A percentile compares a stretch with the other conserved stretches of the same genome.
phyloP scores from a whole-genome alignment of 2,797 vertebrate species.

The Spatula versicolor region DNA sequence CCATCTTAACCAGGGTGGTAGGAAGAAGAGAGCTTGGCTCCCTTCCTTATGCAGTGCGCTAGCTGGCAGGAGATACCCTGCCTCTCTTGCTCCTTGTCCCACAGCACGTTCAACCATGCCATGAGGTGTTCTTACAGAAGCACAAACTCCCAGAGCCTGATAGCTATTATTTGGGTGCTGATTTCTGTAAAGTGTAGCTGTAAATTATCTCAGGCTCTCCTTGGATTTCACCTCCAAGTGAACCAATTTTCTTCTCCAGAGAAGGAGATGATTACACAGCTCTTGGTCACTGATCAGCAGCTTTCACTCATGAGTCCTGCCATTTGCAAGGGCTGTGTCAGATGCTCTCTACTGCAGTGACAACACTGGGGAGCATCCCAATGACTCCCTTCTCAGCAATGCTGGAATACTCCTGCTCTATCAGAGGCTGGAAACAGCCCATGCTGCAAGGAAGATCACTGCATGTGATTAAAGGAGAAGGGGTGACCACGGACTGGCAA shows the following conservation, averaged over 20 bases:
- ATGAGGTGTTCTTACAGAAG: not conserved
- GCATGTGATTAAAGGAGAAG: not conserved
- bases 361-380: not conserved
- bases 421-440: not conserved
- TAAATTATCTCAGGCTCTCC: not conserved
- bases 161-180: not conserved
- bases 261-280: not conserved
- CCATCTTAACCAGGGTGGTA: not conserved
- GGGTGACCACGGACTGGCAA: not conserved
- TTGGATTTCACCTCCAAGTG: not conserved
- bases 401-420: not conserved
- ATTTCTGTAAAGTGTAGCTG: not conserved
- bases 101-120: not conserved
- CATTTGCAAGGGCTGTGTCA: not conserved
- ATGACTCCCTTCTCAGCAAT: not conserved
- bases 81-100: not conserved
- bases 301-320: not conserved
- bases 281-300: not conserved
- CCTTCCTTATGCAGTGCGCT: not conserved
- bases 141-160: not conserved
- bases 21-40: not conserved
- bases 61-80: not conserved
- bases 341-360: not conserved
- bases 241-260: not conserved
- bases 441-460: not conserved